phyloP scores from a whole-genome alignment of 1,140 invertebrate genomes.

The Aradophagus sp. region DNA sequence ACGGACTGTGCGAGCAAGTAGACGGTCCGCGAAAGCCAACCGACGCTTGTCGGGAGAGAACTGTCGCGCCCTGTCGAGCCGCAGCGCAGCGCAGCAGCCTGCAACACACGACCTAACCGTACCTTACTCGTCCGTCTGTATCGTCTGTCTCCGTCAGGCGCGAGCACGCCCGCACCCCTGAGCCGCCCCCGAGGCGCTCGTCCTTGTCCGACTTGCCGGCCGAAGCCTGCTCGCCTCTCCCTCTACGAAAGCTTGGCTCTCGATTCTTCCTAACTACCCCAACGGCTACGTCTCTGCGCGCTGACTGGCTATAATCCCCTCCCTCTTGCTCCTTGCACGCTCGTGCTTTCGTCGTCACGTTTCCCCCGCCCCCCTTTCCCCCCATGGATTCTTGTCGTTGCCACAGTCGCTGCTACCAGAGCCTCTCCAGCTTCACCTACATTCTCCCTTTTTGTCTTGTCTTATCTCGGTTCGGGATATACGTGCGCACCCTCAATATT shows the following conservation, averaged over 20 bases:
- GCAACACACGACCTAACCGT: conserved; percentile 67
- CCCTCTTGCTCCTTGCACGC: conserved; percentile 3
- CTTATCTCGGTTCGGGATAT: conserved; percentile 25
- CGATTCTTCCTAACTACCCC: conserved; percentile 54
- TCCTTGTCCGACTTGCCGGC: conserved; percentile 17
- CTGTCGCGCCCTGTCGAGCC: conserved; percentile 73
- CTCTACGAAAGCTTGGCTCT: conserved; percentile 44
- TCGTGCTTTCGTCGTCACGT: conserved; percentile 37
- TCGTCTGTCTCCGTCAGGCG: conserved; percentile 38
- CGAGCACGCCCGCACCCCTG: conserved; percentile 9
- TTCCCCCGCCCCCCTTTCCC: conserved; percentile 10
- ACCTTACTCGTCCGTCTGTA: conserved; percentile 31
- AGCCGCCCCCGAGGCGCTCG: conserved; percentile 8
- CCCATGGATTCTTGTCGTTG: conserved; percentile 21
- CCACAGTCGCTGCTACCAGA: conserved; percentile 20
- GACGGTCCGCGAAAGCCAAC: conserved; percentile 61
- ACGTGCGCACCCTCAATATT: conserved; percentile 31
- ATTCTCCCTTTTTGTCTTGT: conserved; percentile 61
- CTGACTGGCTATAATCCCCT: conserved; percentile 30
- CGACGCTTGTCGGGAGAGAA: conserved; percentile 70
- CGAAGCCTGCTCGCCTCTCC: conserved; percentile 5
- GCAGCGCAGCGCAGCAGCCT: conserved; percentile 75
- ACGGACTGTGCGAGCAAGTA: conserved; percentile 12
- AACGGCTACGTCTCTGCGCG: conserved; percentile 47
- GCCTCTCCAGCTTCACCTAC: conserved; percentile 62